Base-by-base conservation (phyloP, 2,797 vertebrate genomes). In the Pipistrellus nathusii region DNA sequence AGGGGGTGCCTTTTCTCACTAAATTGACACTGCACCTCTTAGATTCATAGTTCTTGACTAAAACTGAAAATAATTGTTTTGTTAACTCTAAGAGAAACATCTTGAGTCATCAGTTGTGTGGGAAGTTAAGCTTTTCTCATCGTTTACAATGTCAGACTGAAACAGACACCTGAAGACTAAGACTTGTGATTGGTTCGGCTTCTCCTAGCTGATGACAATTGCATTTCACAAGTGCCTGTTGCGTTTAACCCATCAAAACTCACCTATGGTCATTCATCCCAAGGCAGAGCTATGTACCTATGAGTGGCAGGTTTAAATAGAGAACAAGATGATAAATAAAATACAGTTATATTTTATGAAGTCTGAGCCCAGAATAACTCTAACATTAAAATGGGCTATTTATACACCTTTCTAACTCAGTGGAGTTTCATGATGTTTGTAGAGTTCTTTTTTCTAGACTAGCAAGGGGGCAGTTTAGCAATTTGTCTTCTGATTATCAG, bases 1-100 rank as follows among this genome's bases (percentile, higher is more conserved):
- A 97, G 12, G 15, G 27, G 51, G 57, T 62, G 25, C 35, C 53
- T 96, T 96, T 95, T 84, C 44, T 92, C 88, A 94, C 88, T 71
- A 97, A 92, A 44, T 48, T 96, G 85, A 93, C 92, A 89, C 13
- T 90, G 94, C 66, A 86, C 73, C 88, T 88, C 92, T 96, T 76
- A 94, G 55, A 96, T 88, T 89, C 90, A 83, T 91, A 78, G 77
- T 85, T 96, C 71, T 94, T 88, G 48, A 75, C 66, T 91, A 93
- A 89, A 93, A 90, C 35, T 84, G 55, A 30, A 96, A 95, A 62
- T 86, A 88, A 90, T 57, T 85, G n/a, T 76, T 91, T 90, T 88
- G 69, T 80, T 84, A 91, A 83, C 62, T 51, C 14, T 18, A 77
- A 73, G 30, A 89, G 89, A 89, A 94, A 87, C 89, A 64, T 38